Conservation (phyloP, 2,797 vertebrate species). For the Urophycis tenuis region DNA sequence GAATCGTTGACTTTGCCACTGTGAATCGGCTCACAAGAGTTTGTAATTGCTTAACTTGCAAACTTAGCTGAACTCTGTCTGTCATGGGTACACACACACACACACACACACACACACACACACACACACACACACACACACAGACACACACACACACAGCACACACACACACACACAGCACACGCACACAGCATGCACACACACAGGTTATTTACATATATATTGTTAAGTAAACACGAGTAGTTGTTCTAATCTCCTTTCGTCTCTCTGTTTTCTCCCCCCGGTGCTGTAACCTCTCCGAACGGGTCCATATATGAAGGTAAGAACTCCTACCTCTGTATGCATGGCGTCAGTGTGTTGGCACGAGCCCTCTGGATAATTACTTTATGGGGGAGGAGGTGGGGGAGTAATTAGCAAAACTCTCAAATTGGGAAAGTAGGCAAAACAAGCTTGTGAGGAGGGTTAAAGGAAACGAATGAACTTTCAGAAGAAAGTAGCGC, state of each 20-base stretch:
- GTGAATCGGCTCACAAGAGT: neutral
- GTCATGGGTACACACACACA: neutral
- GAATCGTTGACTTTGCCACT: neutral
- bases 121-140: no score
- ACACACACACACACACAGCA: neutral
- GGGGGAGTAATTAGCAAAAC: neutral
- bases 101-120: no score
- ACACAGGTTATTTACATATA: neutral
- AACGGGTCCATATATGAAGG: neutral
- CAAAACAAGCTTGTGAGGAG: neutral
- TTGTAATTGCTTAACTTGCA: no score
- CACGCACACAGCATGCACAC: neutral
- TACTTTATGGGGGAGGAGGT: neutral
- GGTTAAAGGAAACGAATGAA: neutral
- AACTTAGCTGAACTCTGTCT: neutral
- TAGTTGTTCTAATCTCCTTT: neutral
- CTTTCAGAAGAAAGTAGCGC: neutral
- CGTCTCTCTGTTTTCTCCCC: neutral
- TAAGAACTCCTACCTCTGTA: neutral
- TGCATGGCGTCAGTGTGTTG: neutral
- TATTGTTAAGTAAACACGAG: neutral
- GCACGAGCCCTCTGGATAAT: neutral
- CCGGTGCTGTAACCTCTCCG: neutral
- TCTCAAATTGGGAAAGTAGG: neutral
- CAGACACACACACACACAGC: no score